These are phyloP conservation scores for Zaprionus obscuricornis DNA, from an alignment of 2,888 invertebrate genomes.

Conservation along the genomic window DNA sequence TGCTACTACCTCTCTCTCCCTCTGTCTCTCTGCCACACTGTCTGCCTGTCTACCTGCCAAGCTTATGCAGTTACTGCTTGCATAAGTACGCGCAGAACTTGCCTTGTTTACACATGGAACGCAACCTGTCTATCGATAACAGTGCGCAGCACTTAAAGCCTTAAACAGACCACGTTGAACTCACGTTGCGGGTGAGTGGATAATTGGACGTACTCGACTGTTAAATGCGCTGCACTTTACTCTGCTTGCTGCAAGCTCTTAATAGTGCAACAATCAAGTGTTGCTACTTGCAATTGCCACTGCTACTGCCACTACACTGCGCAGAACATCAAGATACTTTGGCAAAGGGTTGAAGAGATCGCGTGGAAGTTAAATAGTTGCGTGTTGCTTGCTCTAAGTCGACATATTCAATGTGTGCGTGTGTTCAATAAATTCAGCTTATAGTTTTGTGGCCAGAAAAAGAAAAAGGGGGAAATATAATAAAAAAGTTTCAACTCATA, in stretches of 20 bases:
- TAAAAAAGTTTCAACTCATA: no score
- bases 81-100: conserved; percentile 50
- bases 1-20: neutral
- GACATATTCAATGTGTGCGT: no score
- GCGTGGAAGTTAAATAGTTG: no score
- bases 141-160: conserved; percentile 34
- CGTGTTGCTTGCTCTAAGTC: no score
- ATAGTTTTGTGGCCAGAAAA: neutral
- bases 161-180: conserved; percentile 23
- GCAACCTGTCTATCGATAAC: conserved; percentile 46
- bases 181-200: conserved; percentile 8
- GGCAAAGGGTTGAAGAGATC: no score
- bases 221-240: conserved; percentile 57
- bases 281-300: neutral
- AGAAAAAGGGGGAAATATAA: no score
- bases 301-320: neutral
- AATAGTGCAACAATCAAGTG: conserved; percentile 19
- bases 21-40: conserved; percentile 9
- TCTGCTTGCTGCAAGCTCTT: conserved; percentile 6
- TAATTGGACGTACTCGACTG: conserved; percentile 59
- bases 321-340: no score
- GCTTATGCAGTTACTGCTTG: conserved; percentile 35
- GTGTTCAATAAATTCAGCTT: no score
- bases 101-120: conserved; percentile 47
- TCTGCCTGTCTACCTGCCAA: conserved; percentile 26